phyloP scores from a whole-genome alignment of 1,140 invertebrate genomes.

The Drosophila tsacasi region DNA sequence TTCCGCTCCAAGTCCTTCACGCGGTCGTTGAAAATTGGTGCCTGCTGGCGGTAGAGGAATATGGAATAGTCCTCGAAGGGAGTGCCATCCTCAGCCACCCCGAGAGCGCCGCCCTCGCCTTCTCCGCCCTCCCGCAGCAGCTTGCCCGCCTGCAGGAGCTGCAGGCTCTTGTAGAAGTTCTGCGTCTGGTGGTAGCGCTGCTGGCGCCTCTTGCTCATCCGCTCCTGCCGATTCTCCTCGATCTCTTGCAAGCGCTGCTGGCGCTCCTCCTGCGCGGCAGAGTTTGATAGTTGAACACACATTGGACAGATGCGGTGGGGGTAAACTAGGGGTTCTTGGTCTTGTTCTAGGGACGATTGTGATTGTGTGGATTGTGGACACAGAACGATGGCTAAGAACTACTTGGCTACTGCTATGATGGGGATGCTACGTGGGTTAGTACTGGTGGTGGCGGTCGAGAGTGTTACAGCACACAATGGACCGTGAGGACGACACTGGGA shows the following conservation, averaged over 20 bases:
- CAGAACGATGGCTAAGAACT: conserved; percentile 37
- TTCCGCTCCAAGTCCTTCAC: conserved; percentile 92
- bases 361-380: conserved; percentile 34
- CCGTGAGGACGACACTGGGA: conserved; percentile 24
- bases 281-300: conserved; percentile 57
- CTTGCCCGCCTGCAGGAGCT: conserved; percentile 90
- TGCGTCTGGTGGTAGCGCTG: conserved; percentile 89
- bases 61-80: conserved; percentile 91
- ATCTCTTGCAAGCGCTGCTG: conserved; percentile 89
- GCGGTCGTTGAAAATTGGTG: conserved; percentile 91
- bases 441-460: conserved; percentile 8
- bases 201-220: conserved; percentile 88
- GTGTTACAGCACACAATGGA: conserved; percentile 26
- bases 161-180: conserved; percentile 92
- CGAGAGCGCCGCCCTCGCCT: conserved; percentile 36
- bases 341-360: conserved; percentile 21
- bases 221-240: conserved; percentile 88
- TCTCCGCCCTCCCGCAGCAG: conserved; percentile 85
- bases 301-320: conserved; percentile 31
- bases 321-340: conserved; percentile 2
- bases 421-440: conserved; percentile 42
- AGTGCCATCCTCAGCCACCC: conserved; percentile 75
- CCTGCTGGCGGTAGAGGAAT: conserved; percentile 90
- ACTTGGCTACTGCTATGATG: conserved; percentile 24
- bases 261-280: conserved; percentile 87